Base-by-base conservation (phyloP, 1,140 invertebrate species). In the Zaprionus vittiger region DNA sequence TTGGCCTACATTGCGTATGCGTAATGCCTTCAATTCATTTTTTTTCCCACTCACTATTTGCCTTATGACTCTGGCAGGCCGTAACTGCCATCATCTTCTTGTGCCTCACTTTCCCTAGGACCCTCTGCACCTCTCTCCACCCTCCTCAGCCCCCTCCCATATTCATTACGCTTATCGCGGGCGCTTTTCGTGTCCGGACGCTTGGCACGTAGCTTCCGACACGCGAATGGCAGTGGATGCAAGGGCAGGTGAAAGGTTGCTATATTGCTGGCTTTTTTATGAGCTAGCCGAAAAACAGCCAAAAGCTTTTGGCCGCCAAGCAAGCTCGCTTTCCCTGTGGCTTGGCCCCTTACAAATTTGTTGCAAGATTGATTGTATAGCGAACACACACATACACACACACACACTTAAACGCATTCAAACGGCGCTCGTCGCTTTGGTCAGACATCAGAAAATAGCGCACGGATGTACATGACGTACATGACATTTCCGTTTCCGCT, bases 1-100 rank as follows among this genome's bases (percentile, higher is more conserved):
- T 77, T 90, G 85, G 85, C 85, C 81, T 79, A 91, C 81, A 90
- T 90, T 72, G 81, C 85, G 85, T 85, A 89, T 89, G 81, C 81
- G 81, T 89, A 90, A 85, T 90, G 75, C 76, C 74, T 83, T 80
- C 87, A 77, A 86, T 83, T 80, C 77, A 54, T 44, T 68, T 26
- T 67, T n/a, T 24, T 60, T 4, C 38, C 17, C 26, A 49, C 31
- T 24, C 44, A 28, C 28, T 61, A 31, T 73, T 74, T 77, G 83
- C 74, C 78, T 79, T 84, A 84, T 90, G 81, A 77, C 65, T 71
- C 80, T 71, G 61, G 64, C 70, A 55, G 69, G 62, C n/a, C 64
- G 20, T 59, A 70, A 55, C 59, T 38, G 26, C 38, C 28, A 15
- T 26, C 72, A 61, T 57, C 60, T 47, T 26, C 59, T 47, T 44